Evolutionary conservation across 2,797 vertebrate genomes (phyloP).

Genomic region (Phalloptychus januarius): DNA sequence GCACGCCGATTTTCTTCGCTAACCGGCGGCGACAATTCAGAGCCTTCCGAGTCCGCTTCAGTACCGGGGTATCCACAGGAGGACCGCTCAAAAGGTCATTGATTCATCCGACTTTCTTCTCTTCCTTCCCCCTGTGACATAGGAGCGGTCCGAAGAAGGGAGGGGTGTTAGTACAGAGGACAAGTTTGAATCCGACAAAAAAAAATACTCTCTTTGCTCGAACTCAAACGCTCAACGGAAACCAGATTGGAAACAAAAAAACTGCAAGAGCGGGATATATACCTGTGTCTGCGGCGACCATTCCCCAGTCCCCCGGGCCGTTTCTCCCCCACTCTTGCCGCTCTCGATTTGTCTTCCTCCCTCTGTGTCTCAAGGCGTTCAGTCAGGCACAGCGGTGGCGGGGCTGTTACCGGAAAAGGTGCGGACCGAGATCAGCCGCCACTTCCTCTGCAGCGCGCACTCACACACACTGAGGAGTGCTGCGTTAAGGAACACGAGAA

Average conservation of each 20-base stretch:
- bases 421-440: conserved; percentile 83
- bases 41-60: conserved; percentile 45
- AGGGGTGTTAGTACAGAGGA: conserved; percentile 80
- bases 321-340: conserved; percentile 75
- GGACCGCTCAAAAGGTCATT: conserved; percentile 78
- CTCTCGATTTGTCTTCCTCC: conserved; percentile 57
- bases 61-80: conserved; percentile 58
- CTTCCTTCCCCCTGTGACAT: conserved; percentile 79
- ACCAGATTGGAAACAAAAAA: not conserved
- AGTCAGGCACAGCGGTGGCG: conserved; percentile 59
- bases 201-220: conserved; percentile 17
- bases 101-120: conserved; percentile 83
- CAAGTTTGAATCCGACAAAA: conserved; percentile 76
- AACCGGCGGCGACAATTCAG: not conserved
- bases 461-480: conserved; percentile 67
- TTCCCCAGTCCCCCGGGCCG: conserved; percentile 64
- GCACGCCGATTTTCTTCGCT: conserved; percentile 21
- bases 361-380: conserved; percentile 49
- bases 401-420: conserved; percentile 87
- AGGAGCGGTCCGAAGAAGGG: conserved; percentile 80
- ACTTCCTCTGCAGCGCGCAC: conserved; percentile 80
- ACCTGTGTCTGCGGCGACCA: conserved; percentile 68
- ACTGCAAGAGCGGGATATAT: conserved; percentile 19
- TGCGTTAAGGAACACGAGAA: conserved; percentile 28
- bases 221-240: not conserved